Percentiles rank a stretch among this genome's conserved stretches.
phyloP scores from a whole-genome alignment of 2,797 vertebrate genomes.

The Sebastes vulpes region DNA sequence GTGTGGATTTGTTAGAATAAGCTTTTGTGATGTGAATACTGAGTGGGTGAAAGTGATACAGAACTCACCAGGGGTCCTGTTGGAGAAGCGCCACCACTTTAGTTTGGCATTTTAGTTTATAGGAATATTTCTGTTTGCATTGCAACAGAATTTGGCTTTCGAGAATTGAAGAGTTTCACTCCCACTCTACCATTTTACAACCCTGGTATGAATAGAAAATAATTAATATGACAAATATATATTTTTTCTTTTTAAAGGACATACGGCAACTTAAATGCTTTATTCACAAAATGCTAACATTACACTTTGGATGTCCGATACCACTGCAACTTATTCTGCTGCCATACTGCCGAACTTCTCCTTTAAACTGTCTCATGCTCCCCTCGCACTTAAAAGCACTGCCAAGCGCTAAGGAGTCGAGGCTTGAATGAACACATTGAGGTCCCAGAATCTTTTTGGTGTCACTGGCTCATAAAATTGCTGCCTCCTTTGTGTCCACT shows the following conservation, averaged over 20 bases:
- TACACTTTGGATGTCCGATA: background rate
- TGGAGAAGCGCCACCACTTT: background rate
- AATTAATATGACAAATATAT: background rate
- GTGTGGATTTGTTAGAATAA: conserved; percentile 48
- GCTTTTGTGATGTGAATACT: conserved; percentile 56
- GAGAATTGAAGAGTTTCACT: background rate
- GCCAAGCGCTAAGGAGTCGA: conserved; percentile 76
- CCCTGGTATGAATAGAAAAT: background rate
- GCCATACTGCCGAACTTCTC: conserved; percentile 38
- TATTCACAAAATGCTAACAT: background rate
- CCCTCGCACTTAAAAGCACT: conserved; percentile 67
- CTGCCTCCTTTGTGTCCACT: conserved; percentile 77
- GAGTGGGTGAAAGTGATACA: conserved; percentile 46
- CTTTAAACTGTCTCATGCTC: conserved; percentile 57
- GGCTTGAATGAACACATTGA: conserved; percentile 82
- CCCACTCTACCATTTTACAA: background rate
- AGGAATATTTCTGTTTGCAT: background rate
- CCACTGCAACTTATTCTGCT: conserved; percentile 8
- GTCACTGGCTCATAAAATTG: conserved; percentile 86
- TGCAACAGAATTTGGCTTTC: background rate
- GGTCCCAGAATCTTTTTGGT: conserved; percentile 81
- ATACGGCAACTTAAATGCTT: background rate
- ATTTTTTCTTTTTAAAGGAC: background rate
- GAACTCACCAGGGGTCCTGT: conserved; percentile 19
- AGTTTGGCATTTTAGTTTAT: background rate